These are phyloP conservation scores for Philaenus spumarius DNA, from an alignment of 1,140 invertebrate genomes.

Conservation along the genomic window DNA sequence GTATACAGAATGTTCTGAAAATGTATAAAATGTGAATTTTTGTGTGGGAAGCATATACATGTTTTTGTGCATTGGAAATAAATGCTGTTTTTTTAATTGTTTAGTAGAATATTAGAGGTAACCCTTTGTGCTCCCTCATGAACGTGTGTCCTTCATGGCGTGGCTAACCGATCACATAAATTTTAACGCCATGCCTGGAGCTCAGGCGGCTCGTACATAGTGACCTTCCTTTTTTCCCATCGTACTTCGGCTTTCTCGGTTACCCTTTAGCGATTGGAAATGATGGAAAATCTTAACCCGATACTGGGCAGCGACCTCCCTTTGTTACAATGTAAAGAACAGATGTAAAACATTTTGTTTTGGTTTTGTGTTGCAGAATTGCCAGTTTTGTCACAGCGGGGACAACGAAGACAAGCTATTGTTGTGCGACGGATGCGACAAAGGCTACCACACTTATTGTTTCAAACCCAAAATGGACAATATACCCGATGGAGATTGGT, in stretches of 20 bases:
- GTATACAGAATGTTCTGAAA: too few species aligned
- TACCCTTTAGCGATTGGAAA: background rate
- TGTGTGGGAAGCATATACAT: too few species aligned
- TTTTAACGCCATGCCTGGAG: too few species aligned
- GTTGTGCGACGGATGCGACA: slow-evolving; percentile 95
- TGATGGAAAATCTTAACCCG: background rate
- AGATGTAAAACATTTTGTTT: background rate
- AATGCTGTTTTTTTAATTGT: too few species aligned
- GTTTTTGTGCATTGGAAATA: too few species aligned
- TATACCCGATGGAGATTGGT: slow-evolving; percentile 97
- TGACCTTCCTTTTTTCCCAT: background rate
- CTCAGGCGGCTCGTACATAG: too few species aligned
- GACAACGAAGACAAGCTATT: slow-evolving; percentile 94
- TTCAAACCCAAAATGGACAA: slow-evolving; percentile 95
- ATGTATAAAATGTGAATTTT: too few species aligned
- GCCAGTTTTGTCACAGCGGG: slow-evolving; percentile 92
- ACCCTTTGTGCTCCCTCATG: too few species aligned
- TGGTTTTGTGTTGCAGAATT: slow-evolving; percentile 59
- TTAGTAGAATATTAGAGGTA: too few species aligned
- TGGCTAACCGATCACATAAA: too few species aligned
- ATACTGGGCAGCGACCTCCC: background rate
- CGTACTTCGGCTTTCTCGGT: background rate
- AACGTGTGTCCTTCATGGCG: too few species aligned
- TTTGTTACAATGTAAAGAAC: background rate
- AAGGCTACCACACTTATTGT: slow-evolving; percentile 97